These are phyloP conservation scores for Anseranas semipalmata DNA, from an alignment of 2,113 vertebrate genomes.

Conservation along the genomic window DNA sequence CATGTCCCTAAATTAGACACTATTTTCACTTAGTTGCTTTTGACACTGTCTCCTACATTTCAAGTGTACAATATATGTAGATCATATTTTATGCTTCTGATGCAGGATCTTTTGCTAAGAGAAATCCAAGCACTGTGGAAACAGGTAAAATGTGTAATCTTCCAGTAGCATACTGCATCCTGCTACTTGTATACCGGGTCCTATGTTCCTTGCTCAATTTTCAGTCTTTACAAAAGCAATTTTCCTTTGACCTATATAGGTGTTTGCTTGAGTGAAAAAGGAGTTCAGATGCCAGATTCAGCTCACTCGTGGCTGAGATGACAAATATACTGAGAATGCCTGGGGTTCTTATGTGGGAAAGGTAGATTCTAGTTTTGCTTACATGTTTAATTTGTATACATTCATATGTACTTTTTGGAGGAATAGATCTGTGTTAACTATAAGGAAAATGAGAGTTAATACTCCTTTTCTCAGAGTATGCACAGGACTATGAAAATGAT, in stretches of 20 bases:
- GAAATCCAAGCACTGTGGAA: background rate
- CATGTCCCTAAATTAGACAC: background rate
- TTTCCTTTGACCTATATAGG: slow-evolving; percentile 52
- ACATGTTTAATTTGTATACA: background rate
- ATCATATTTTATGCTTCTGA: background rate
- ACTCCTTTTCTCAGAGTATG: background rate
- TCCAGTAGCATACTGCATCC: background rate
- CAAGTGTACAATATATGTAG: background rate
- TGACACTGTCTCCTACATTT: background rate
- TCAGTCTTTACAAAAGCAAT: slow-evolving; percentile 62
- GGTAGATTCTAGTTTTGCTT: background rate
- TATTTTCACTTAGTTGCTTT: background rate
- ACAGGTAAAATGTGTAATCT: background rate
- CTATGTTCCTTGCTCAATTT: slow-evolving; percentile 47
- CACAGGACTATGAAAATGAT: background rate
- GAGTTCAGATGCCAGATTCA: slow-evolving; percentile 20
- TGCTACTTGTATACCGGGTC: background rate
- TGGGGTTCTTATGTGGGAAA: background rate
- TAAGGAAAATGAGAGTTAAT: background rate
- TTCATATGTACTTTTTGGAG: background rate
- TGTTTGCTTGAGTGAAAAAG: slow-evolving; percentile 38
- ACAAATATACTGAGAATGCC: background rate
- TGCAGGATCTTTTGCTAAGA: background rate
- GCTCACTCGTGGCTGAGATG: background rate
- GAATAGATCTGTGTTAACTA: background rate